Evolutionary conservation across 1,140 invertebrate species (phyloP).

Genomic region (Diabrotica undecimpunctata): DNA sequence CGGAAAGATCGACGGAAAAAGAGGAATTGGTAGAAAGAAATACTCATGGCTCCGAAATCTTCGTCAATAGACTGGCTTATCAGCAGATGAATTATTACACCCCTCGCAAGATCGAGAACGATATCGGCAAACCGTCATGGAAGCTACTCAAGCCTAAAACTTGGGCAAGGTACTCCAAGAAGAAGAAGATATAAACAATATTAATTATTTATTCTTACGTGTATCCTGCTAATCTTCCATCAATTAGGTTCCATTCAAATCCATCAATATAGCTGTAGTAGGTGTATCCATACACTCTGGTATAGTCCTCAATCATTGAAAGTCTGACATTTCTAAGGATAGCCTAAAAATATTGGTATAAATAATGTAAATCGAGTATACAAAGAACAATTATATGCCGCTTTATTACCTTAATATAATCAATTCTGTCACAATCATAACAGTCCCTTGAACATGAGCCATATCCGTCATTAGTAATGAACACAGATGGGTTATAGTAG

Average conservation of each 20-base stretch:
- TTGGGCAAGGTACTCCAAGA: no score
- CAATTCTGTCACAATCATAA: not conserved
- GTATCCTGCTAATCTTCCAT: not conserved
- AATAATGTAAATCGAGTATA: not conserved
- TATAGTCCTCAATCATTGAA: not conserved
- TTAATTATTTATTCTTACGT: not conserved
- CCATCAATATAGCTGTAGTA: not conserved
- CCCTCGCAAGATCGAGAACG: no score
- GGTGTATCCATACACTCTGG: constrained; percentile 5
- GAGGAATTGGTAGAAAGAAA: no score
- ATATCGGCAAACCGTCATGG: no score
- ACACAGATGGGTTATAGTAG: not conserved
- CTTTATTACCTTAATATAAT: not conserved
- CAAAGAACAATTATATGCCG: not conserved
- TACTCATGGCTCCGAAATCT: no score
- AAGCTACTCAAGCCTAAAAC: no score
- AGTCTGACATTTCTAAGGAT: not conserved
- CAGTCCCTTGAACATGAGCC: not conserved
- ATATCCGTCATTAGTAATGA: not conserved
- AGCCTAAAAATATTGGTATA: not conserved
- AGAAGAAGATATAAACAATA: no score
- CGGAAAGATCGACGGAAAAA: no score
- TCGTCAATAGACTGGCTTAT: no score
- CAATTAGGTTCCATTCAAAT: not conserved
- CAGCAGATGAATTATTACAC: no score